phyloP scores from a whole-genome alignment of 2,113 vertebrate species.

The Zosterops lateralis region DNA sequence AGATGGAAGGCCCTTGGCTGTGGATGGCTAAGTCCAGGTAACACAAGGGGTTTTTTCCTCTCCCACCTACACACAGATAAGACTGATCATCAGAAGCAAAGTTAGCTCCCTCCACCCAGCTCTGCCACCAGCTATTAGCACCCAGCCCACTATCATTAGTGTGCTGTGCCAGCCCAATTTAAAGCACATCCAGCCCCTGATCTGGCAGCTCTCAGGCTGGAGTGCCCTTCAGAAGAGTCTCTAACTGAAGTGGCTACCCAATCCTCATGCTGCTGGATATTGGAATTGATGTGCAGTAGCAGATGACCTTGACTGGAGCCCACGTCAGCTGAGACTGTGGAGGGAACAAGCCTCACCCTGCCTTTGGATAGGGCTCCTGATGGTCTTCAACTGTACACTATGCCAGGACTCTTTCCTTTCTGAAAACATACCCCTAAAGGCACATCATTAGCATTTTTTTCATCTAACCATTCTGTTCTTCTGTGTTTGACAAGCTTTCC shows the following conservation, averaged over 20 bases:
- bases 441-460: background rate
- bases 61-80: background rate
- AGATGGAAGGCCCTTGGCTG: background rate
- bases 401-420: background rate
- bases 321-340: rapidly evolving
- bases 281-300: rapidly evolving
- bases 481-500: background rate
- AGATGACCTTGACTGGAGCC: background rate
- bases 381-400: background rate
- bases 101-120: background rate
- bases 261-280: background rate
- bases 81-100: background rate
- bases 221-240: background rate
- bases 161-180: background rate
- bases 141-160: background rate
- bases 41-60: rapidly evolving
- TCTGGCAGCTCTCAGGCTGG: background rate
- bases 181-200: background rate
- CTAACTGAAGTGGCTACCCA: background rate
- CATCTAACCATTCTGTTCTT: background rate
- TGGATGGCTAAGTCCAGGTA: background rate
- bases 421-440: background rate
- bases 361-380: background rate
- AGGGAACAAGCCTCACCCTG: background rate
- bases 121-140: background rate